Conservation (phyloP, 2,113 vertebrate species). For the Acrocephalus kingi region DNA sequence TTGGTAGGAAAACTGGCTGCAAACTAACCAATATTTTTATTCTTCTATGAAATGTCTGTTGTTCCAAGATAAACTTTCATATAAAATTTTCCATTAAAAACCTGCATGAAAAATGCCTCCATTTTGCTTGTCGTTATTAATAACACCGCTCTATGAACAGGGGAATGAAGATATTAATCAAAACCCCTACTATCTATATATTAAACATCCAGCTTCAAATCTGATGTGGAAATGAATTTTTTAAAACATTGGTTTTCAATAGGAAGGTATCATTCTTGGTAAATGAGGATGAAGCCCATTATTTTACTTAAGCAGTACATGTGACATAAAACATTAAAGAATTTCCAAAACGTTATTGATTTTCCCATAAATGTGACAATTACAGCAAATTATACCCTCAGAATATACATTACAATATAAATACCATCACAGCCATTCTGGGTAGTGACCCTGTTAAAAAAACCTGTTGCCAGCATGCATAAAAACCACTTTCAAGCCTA, state of each 20-base stretch:
- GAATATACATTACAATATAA: not conserved
- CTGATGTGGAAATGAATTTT: not conserved
- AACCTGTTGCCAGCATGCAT: not conserved
- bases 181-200: not conserved
- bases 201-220: not conserved
- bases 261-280: not conserved
- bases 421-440: not conserved
- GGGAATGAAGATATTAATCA: not conserved
- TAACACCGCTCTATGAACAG: not conserved
- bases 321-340: slow-evolving; percentile 23
- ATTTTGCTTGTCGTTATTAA: not conserved
- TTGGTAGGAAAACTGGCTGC: not conserved
- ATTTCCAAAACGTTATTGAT: not conserved
- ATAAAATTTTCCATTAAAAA: not conserved
- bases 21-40: not conserved
- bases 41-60: not conserved
- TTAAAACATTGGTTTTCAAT: not conserved
- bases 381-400: not conserved
- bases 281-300: slow-evolving; percentile 34
- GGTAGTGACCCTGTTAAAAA: not conserved
- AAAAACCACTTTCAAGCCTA: not conserved
- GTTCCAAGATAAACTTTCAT: not conserved
- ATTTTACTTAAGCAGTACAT: not conserved
- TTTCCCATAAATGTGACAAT: slow-evolving; percentile 1
- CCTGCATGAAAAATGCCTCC: not conserved